Evolutionary conservation across 2,797 vertebrate species (phyloP), one percentile per base, ranked within the genome.

Genomic region (Hypotaenidia okinawae): DNA sequence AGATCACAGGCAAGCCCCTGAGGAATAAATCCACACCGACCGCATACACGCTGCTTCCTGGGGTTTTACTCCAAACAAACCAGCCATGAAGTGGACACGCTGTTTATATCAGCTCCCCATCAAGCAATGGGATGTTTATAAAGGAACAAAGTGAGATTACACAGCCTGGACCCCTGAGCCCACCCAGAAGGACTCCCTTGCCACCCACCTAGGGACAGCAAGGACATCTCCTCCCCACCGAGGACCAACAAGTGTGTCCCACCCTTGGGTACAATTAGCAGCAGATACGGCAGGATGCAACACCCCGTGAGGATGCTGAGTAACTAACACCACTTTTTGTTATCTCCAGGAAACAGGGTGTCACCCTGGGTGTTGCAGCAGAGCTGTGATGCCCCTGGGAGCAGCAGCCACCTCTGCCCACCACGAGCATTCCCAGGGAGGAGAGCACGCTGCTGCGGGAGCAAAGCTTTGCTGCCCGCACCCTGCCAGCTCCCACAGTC

Each of bases 291-390:
- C 32, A 27, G 16, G 41, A 45, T n/a, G 13, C 14, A 23, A 9
- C 1, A 1, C 49, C 27, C n/a, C 1, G 1, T 0, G 2, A 68
- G 57, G 69, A 39, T 59, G 57, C 68, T 69, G 37, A 11, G n/a
- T 47, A 57, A 25, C 43, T 28, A 45, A 52, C 0, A 0, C 16
- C 24, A 4, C 45, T 41, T 43, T 54, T 41, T 70, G 21, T 23
- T 24, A 18, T 28, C 41, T 3, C 15, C 0, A 1, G 10, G 39
- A 55, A 75, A 66, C 17, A 13, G 0, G 28, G 24, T 18, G 41
- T 41, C 37, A 16, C 21, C 19, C 12, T 7, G 37, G 3, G 2
- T 12, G 22, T 17, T 9, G 21, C 30, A 24, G 51, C n/a, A 76
- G 55, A 33, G 39, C 24, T 0, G 1, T 6, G 28, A 43, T 18